Percentiles rank a stretch among this genome's conserved stretches.
Evolutionary conservation across 2,888 invertebrate species (phyloP).

Genomic region (Agrotis exclamationis): DNA sequence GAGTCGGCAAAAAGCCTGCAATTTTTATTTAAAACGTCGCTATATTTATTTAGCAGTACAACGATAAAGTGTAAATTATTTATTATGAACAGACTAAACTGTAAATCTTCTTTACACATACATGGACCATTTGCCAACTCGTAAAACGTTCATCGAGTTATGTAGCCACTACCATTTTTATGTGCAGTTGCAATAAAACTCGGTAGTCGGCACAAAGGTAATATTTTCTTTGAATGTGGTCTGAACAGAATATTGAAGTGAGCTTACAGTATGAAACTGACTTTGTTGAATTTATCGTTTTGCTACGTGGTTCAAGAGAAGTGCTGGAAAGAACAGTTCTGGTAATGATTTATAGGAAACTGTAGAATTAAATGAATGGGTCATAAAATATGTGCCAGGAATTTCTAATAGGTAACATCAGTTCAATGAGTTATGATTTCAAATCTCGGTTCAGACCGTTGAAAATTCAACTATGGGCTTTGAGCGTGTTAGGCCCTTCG

Average conservation of each 20-base stretch:
- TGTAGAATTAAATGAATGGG: neutral
- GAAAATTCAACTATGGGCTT: no score
- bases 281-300: conserved; percentile 11
- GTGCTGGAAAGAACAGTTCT: neutral
- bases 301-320: neutral
- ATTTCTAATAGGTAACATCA: no score
- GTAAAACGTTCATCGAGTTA: conserved; percentile 43
- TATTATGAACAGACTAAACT: conserved; percentile 31
- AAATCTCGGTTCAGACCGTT: no score
- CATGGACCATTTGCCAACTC: conserved; percentile 41
- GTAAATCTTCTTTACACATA: conserved; percentile 30
- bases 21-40: conserved; percentile 15
- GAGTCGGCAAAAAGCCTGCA: neutral
- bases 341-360: no score
- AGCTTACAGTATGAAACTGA: neutral
- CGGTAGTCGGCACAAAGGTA: conserved; percentile 9
- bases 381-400: neutral
- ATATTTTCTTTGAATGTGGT: conserved; percentile 6
- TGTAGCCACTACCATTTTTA: conserved; percentile 28
- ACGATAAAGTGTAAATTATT: conserved; percentile 16
- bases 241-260: conserved; percentile 19
- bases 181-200: conserved; percentile 19
- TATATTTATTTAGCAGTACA: neutral
- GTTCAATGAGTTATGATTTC: no score
- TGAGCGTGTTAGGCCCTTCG: no score